These are phyloP conservation scores for Caenorhabditis sulstoni DNA, from an alignment of 2,888 invertebrate species.

Conservation along the genomic window DNA sequence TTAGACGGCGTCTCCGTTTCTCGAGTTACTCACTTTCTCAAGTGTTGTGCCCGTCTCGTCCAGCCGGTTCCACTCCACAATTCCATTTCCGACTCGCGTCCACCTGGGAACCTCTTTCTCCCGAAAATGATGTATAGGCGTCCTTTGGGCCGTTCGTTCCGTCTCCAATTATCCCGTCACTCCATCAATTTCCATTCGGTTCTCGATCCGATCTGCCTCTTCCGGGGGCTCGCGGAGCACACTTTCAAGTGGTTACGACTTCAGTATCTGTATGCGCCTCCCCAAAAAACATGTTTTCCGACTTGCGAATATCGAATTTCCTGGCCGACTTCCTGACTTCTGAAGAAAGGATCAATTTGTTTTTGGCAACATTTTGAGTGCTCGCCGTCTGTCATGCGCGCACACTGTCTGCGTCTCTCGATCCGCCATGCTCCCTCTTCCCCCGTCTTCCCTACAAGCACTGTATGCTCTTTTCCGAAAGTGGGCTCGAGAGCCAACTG, in stretches of 20 bases:
- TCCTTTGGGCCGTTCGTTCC: constrained; percentile 21
- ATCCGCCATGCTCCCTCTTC: constrained; percentile 5
- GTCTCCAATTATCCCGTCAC: constrained; percentile 48
- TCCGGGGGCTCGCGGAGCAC: neutral
- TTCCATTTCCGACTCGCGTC: constrained; percentile 9
- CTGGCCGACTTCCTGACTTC: constrained; percentile 37
- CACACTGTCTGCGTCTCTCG: constrained; percentile 22
- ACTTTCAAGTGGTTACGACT: constrained; percentile 28
- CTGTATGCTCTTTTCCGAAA: constrained; percentile 53
- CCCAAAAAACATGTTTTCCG: constrained; percentile 38
- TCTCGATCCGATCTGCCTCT: constrained; percentile 5
- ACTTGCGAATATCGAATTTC: constrained; percentile 43
- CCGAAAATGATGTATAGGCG: constrained; percentile 48
- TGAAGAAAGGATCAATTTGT: constrained; percentile 40
- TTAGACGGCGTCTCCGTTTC: constrained; percentile 23
- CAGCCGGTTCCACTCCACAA: constrained; percentile 50
- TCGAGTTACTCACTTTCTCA: constrained; percentile 44
- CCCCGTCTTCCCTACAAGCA: constrained; percentile 32
- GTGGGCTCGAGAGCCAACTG: constrained; percentile 31
- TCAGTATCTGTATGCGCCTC: constrained; percentile 12
- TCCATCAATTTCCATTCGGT: constrained; percentile 40
- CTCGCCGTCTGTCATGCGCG: constrained; percentile 40
- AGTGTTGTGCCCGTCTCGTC: constrained; percentile 44
- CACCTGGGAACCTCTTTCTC: constrained; percentile 34
- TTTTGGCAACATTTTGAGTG: constrained; percentile 54